Evolutionary conservation across 53 echinoderm and acorn worm genomes (phyloP), one percentile per base, ranked within the genome.

Genomic region (Zoroaster sp.): DNA sequence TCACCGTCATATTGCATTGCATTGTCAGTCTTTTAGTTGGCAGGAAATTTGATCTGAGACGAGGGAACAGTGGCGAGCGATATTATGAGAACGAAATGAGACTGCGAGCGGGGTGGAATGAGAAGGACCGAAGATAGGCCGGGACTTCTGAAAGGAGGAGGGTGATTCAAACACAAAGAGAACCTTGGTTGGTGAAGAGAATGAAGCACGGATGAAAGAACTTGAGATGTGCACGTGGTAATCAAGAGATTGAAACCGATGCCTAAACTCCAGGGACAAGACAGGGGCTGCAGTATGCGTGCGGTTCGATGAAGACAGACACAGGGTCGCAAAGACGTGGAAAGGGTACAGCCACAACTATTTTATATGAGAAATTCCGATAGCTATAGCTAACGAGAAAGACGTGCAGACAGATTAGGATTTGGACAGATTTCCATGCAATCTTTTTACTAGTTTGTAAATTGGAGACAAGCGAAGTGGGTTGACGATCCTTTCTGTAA

Each of bases 41-140:
- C 78, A 78, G 78, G 78, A 78, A 78, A 78, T 78, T 78, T 78
- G 78, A 78, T 78, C 25, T 18, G 78, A 55, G 39, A 49, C 3
- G 78, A 25, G 66, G 66, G 42, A 43, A 66, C 66, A 11, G 25
- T 0, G 17, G 32, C 17, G 18, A 65, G 40, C n/a, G 80, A 42
- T 81, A 81, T 81, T 35, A 44, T 18, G 67, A 81, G 59, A 15
- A 18, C 39, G 8, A 37, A 78, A 78, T 78, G 59, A 78, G 59
- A 38, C 35, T 78, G 38, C 38, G 8, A 59, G 33, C 17, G 6
- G 10, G 63, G 36, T 59, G 37, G 63, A 9, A 20, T 78, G 63
- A 78, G 54, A 53, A 35, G 18, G n/a, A 15, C 14, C 9, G 40
- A 59, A 78, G 78, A 78, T 78, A 38, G 51, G 51, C 14, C n/a